Evolutionary conservation across 2,797 vertebrate species (phyloP), one percentile per base, ranked within the genome.

Genomic region (Enteromius thamalakanensis): DNA sequence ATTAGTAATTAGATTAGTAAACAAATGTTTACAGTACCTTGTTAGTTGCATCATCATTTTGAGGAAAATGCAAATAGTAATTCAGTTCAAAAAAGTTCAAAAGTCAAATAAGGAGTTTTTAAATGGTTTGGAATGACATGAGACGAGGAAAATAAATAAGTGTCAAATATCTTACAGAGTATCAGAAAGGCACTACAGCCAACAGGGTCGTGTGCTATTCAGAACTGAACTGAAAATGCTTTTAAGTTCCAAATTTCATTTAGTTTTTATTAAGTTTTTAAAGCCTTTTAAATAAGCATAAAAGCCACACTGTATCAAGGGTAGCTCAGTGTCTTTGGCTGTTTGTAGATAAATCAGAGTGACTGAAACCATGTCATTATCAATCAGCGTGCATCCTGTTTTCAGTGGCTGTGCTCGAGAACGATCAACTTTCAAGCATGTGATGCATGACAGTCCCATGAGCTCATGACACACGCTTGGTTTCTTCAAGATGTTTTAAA

Each of bases 371-470:
- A 12, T 60, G 51, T 17, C 37, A 29, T 62, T 62, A 34, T 26
- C 55, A 62, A 45, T 76, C 37, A 62, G 75, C 40, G 37, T 62
- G 23, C 75, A 62, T 76, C 40, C 76, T 77, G 58, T 64, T 77
- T 49, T 64, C 76, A n/a, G 76, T 32, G 58, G 76, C 23, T 77
- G 17, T n/a, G n/a, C 26, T 14, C 5, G 1, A 21, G 19, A 74
- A 29, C 4, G 0, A 26, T 70, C 12, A 21, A 5, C 19, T 26
- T 26, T 76, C 7, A 37, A 29, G 75, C 74, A 42, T 42, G 74
- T 76, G 53, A 40, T 60, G 34, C 19, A 58, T 42, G 29, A 2
- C 19, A 5, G 42, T 47, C 42, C 42, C 8, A 40, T 29, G 42
- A 47, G 7, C 42, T 70, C 17, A 49, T 6, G 26, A 51, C 9